Conservation (phyloP, 2,113 vertebrate species). For the Mungos mungo region DNA sequence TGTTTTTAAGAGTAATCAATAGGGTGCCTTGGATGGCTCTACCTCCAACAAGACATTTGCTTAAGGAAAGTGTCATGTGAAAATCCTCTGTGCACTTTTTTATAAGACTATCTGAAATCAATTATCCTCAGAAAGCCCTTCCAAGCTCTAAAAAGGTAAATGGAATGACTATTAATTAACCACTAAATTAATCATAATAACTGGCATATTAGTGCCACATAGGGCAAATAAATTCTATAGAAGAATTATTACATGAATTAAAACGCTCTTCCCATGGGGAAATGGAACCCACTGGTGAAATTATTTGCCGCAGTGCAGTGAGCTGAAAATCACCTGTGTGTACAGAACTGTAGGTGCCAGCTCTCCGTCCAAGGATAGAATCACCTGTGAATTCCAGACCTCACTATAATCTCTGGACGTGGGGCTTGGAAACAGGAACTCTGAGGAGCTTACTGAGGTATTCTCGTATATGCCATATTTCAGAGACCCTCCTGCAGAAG, state of each 20-base stretch:
- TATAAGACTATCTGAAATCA: slow-evolving; percentile 56
- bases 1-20: not conserved
- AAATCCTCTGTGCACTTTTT: not conserved
- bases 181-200: slow-evolving; percentile 65
- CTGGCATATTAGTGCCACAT: not conserved
- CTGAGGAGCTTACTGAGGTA: not conserved
- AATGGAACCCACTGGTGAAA: not conserved
- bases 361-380: not conserved
- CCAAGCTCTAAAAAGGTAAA: slow-evolving; percentile 44
- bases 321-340: not conserved
- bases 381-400: not conserved
- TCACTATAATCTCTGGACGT: not conserved
- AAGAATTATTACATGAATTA: slow-evolving; percentile 35
- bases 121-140: slow-evolving; percentile 37
- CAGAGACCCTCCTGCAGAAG: not conserved
- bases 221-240: slow-evolving; percentile 28
- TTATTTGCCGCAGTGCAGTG: not conserved
- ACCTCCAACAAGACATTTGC: not conserved
- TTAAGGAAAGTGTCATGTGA: not conserved
- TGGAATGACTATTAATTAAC: slow-evolving; percentile 58
- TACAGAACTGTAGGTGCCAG: not conserved
- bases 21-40: not conserved
- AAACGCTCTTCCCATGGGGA: slow-evolving; percentile 19
- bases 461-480: not conserved
- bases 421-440: not conserved